phyloP scores from a whole-genome alignment of 1,140 invertebrate genomes.

The Melanaphis sacchari region DNA sequence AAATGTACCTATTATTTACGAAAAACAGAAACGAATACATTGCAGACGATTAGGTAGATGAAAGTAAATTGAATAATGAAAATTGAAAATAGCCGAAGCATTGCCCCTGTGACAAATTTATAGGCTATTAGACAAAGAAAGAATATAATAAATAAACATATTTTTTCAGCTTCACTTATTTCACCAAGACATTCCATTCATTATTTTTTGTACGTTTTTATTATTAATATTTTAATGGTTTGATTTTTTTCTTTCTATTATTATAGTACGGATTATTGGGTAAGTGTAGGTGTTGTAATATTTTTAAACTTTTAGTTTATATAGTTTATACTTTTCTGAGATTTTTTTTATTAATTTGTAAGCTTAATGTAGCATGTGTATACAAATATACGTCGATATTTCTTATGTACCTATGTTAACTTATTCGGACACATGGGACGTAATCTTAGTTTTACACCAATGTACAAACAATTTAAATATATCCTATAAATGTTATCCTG shows the following conservation, averaged over 20 bases:
- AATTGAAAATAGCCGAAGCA: neutral
- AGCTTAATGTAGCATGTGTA: neutral
- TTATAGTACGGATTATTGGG: neutral
- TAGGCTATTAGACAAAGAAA: constrained; percentile 6
- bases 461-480: neutral
- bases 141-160: constrained; percentile 31
- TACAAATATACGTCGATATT: neutral
- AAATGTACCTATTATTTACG: neutral
- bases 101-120: neutral
- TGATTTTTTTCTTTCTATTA: constrained; percentile 18
- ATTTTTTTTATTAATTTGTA: neutral
- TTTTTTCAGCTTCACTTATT: constrained; percentile 45
- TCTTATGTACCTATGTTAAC: neutral
- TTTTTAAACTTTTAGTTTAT: neutral
- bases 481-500: neutral
- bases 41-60: neutral
- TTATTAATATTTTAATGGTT: constrained; percentile 30
- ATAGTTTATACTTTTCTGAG: neutral
- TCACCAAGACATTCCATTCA: neutral
- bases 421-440: neutral
- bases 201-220: constrained; percentile 18
- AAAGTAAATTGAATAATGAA: constrained; percentile 34
- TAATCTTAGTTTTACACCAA: neutral
- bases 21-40: neutral
- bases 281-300: neutral